Conservation (phyloP, 2,113 vertebrate genomes). For the Prolemur simus region DNA sequence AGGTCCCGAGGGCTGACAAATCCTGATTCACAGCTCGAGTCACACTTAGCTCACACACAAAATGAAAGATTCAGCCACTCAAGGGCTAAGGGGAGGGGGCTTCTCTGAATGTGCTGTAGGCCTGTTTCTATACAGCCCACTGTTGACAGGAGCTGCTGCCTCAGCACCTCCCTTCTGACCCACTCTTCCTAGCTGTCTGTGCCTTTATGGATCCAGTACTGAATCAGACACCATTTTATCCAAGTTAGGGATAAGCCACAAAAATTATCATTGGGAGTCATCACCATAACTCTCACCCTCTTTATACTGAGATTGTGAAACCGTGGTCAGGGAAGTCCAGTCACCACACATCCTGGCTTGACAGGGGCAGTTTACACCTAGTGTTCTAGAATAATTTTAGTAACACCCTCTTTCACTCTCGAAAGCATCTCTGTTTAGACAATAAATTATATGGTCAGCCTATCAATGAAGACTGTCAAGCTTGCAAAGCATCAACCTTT, state of each 20-base stretch:
- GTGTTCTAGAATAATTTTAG: not conserved
- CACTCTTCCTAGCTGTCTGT: conserved; percentile 72
- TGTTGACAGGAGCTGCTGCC: conserved; percentile 81
- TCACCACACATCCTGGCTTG: not conserved
- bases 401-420: not conserved
- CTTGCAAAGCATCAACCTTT: not conserved
- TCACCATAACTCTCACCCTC: not conserved
- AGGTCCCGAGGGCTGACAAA: conserved; percentile 83
- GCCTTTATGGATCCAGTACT: conserved; percentile 72
- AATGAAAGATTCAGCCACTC: conserved; percentile 76
- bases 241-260: conserved; percentile 44
- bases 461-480: not conserved
- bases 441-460: not conserved
- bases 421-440: not conserved
- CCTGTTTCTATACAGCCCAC: conserved; percentile 75
- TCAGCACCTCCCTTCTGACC: conserved; percentile 79
- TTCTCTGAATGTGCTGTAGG: conserved; percentile 33
- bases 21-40: conserved; percentile 83
- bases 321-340: not conserved
- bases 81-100: conserved; percentile 60
- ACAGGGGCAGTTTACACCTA: not conserved
- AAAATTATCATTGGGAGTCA: conserved; percentile 59
- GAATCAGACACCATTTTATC: conserved; percentile 48
- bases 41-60: conserved; percentile 82
- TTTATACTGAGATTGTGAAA: not conserved